Conservation (phyloP, 2,888 invertebrate genomes). For the Drosophila hawaiiensis region DNA sequence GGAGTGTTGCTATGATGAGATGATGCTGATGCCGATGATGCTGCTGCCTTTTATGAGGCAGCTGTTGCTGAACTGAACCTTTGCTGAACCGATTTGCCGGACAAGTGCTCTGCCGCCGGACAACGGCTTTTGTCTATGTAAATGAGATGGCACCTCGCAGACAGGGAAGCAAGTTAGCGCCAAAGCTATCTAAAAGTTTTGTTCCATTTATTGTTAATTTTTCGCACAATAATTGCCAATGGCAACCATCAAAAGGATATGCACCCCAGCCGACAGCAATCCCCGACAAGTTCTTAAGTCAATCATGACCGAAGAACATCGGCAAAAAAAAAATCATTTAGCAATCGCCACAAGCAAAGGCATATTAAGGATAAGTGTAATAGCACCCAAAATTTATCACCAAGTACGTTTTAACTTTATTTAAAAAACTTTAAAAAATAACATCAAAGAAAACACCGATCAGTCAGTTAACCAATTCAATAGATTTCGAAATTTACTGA, state of each 20-base stretch:
- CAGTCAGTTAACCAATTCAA: neutral
- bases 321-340: neutral
- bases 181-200: conserved; percentile 68
- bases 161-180: conserved; percentile 23
- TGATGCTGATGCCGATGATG: conserved; percentile 7
- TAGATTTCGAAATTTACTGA: neutral
- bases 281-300: neutral
- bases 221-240: conserved; percentile 66
- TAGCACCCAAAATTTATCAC: neutral
- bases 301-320: neutral
- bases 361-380: neutral
- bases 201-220: conserved; percentile 69
- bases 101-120: conserved; percentile 11
- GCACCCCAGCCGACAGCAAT: neutral
- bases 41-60: conserved; percentile 57
- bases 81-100: conserved; percentile 15
- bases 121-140: conserved; percentile 60
- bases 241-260: conserved; percentile 36
- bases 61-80: conserved; percentile 33
- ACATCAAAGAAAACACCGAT: neutral
- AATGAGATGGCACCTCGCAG: conserved; percentile 55
- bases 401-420: neutral
- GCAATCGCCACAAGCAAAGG: neutral
- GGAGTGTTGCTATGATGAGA: conserved; percentile 1
- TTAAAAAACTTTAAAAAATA: neutral